phyloP scores from a whole-genome alignment of 2,113 vertebrate genomes.

The Pristiophorus japonicus region DNA sequence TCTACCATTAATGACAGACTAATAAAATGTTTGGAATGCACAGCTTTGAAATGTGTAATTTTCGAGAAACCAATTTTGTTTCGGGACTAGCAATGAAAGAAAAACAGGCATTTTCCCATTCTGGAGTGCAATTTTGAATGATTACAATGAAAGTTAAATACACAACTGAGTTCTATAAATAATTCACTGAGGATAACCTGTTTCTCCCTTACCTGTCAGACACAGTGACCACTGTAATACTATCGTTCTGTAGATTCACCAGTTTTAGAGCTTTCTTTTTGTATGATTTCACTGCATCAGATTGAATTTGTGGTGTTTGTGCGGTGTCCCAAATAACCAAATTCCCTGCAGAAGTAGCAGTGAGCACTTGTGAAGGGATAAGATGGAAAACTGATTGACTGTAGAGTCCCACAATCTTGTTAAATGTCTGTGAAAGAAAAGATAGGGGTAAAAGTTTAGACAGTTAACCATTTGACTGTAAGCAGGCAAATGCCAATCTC shows the following conservation, averaged over 20 bases:
- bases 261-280: constrained; percentile 52
- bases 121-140: not conserved
- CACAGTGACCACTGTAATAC: constrained; percentile 64
- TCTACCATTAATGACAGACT: not conserved
- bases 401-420: constrained; percentile 54
- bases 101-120: not conserved
- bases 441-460: not conserved
- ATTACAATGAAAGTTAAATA: not conserved
- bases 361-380: constrained; percentile 55
- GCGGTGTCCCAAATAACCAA: constrained; percentile 68
- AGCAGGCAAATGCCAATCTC: not conserved
- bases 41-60: not conserved
- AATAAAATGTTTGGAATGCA: not conserved
- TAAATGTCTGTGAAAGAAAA: constrained; percentile 55
- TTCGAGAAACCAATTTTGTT: not conserved
- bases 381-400: constrained; percentile 73
- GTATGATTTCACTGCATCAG: not conserved
- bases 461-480: not conserved
- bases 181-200: not conserved
- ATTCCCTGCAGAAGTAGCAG: constrained; percentile 60
- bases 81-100: not conserved
- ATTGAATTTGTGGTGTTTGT: not conserved
- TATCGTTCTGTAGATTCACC: constrained; percentile 63
- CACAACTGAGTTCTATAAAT: not conserved
- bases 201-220: constrained; percentile 61